Base-by-base conservation (phyloP, 2,888 invertebrate species). In the Apamea epomidion region DNA sequence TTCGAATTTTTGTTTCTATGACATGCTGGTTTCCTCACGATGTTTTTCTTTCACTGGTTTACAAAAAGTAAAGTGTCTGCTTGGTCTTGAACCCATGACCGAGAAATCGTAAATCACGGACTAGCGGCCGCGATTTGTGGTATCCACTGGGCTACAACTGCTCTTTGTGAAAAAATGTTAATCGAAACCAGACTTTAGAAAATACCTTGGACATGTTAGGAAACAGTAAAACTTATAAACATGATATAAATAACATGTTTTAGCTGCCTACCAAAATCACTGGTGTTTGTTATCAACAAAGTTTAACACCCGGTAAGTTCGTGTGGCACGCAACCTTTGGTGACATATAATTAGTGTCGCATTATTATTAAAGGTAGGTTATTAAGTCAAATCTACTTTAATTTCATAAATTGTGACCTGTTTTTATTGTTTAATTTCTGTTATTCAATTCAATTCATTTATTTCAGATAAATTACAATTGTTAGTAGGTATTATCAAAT, bases 251-350 rank as follows among this genome's bases (percentile, higher is more conserved):
- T 29, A 14, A 37, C 14, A 64, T 18, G 32, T 76, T 75, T 76
- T 65, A 37, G 42, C 29, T n/a, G 51, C 16, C 51, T 16, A 48
- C n/a, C 37, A 65, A 78, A 77, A 54, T n/a, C 73, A 7, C n/a
- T 48, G 45, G 42, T 64, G 77, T 76, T 83, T 74, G 70, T 68
- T 74, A 81, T 86, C 76, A 72, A 67, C 64, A 25, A 69, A 78
- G 32, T 78, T 81, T 68, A 80, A 78, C 71, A 58, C 37, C 29
- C 54, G 42, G 48, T 32, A 21, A 60, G 37, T 81, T n/a, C 82
- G 88, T 88, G 87, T 29, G 18, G 37, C 88, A 87, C 88, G 87
- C 88, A 45, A 88, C 18, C 25, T 70, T 64, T 42, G 70, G 45
- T 68, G 75, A 75, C 79, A 79, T 65, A 69, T 67, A 82, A 84